Conservation (phyloP, 2,797 vertebrate genomes). For the Moxostoma hubbsi region DNA sequence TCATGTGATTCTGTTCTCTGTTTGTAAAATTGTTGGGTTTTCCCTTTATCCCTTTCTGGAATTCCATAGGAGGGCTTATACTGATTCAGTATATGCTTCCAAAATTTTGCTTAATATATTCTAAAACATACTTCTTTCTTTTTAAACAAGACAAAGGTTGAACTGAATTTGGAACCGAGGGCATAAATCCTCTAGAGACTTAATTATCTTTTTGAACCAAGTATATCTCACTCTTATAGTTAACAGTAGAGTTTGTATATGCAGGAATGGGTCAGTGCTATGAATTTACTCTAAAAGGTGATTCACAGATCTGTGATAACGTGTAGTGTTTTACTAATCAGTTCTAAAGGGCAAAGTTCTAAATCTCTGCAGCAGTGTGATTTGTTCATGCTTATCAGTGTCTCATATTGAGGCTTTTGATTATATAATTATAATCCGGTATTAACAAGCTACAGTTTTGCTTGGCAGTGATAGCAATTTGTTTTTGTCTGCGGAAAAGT, state of each 20-base stretch:
- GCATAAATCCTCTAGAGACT: slow-evolving; percentile 37
- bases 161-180: slow-evolving; percentile 43
- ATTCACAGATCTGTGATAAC: not conserved
- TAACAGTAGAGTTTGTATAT: slow-evolving; percentile 17
- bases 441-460: slow-evolving; percentile 6
- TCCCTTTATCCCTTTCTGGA: slow-evolving; percentile 62
- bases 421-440: not conserved
- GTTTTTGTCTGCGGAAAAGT: slow-evolving; percentile 3
- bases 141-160: slow-evolving; percentile 39
- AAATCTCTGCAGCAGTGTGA: not conserved
- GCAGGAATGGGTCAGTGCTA: not conserved
- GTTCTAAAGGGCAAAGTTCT: slow-evolving; percentile 14
- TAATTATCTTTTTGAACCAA: slow-evolving; percentile 41
- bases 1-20: slow-evolving; percentile 95
- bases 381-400: slow-evolving; percentile 2
- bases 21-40: slow-evolving; percentile 80
- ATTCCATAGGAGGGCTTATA: slow-evolving; percentile 86
- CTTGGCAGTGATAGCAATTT: not conserved
- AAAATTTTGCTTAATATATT: not conserved
- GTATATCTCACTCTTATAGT: not conserved
- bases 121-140: not conserved
- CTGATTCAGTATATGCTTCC: slow-evolving; percentile 10
- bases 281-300: slow-evolving; percentile 1
- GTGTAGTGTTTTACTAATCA: not conserved
- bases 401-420: not conserved